Percentiles rank a stretch among this genome's conserved stretches.
Conservation (phyloP, 2,113 vertebrate species). For the Thryonomys swinderianus region DNA sequence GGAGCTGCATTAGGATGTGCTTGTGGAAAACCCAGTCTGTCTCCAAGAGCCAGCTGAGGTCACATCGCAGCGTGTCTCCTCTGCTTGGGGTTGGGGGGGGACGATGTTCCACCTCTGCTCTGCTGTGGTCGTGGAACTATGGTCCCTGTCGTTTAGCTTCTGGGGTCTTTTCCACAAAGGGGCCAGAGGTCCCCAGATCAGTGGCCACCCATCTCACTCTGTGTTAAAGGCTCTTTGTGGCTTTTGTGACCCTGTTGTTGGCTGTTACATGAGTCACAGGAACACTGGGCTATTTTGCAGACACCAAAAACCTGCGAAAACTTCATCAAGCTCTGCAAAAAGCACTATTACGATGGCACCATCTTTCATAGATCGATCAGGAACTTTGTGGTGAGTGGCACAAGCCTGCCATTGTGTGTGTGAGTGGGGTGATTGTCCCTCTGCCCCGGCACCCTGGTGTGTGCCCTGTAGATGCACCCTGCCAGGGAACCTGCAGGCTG, state of each 20-base stretch:
- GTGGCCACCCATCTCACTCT: not conserved
- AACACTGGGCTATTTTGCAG: conserved; percentile 82
- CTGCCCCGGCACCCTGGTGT: not conserved
- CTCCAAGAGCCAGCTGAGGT: not conserved
- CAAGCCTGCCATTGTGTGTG: fast-evolving
- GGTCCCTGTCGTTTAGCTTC: not conserved
- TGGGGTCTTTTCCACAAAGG: fast-evolving
- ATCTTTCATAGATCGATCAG: conserved; percentile 97
- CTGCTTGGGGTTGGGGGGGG: no score
- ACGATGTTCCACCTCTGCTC: no score
- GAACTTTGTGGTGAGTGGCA: conserved; percentile 95
- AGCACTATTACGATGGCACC: conserved; percentile 94
- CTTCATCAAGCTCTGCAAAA: conserved; percentile 96
- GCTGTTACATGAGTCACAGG: not conserved
- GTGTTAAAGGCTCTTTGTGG: fast-evolving
- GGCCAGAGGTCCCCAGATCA: not conserved
- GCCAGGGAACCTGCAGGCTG: not conserved
- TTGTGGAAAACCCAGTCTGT: not conserved
- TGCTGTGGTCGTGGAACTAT: not conserved
- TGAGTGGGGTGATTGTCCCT: not conserved
- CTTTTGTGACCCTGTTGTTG: no score
- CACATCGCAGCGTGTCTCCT: fast-evolving
- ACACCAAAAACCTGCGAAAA: conserved; percentile 97
- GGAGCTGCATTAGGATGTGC: not conserved
- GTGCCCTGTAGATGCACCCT: not conserved